Evolutionary conservation across 2,113 vertebrate species (phyloP).

Genomic region (Raja brachyura): DNA sequence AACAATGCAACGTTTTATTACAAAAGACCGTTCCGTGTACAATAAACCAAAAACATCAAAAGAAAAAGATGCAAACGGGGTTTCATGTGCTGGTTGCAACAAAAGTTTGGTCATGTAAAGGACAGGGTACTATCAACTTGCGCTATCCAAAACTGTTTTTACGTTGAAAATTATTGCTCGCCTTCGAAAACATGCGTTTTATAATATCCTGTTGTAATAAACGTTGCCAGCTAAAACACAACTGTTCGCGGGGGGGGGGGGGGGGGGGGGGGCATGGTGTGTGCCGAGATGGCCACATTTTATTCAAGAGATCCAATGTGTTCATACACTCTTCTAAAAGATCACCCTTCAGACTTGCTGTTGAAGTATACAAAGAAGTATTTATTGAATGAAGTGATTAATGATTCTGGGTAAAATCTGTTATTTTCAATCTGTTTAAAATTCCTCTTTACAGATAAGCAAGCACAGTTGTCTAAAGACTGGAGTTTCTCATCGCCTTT

Average conservation of each 20-base stretch:
- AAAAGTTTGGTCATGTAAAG: not conserved
- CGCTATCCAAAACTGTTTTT: not conserved
- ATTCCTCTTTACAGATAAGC: slow-evolving; percentile 55
- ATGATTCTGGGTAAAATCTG: slow-evolving; percentile 69
- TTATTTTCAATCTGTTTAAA: slow-evolving; percentile 69
- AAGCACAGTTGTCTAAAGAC: slow-evolving; percentile 19
- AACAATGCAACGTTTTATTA: slow-evolving; percentile 65
- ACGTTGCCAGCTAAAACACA: slow-evolving; percentile 51
- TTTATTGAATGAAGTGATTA: slow-evolving; percentile 76
- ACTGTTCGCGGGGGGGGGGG: slow-evolving; percentile 50
- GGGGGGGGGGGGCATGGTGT: slow-evolving; percentile 43
- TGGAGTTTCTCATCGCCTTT: slow-evolving; percentile 11
- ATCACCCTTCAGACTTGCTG: slow-evolving; percentile 71
- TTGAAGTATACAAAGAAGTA: slow-evolving; percentile 75
- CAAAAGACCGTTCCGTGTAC: slow-evolving; percentile 39
- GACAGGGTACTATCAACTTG: not conserved
- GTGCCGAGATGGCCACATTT: slow-evolving; percentile 60
- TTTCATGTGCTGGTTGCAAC: not conserved
- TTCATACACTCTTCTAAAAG: slow-evolving; percentile 69
- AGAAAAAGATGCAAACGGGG: not conserved
- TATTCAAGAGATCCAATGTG: slow-evolving; percentile 60
- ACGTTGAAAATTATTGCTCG: not conserved
- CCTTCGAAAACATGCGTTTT: not conserved
- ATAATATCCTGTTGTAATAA: slow-evolving; percentile 18
- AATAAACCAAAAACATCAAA: slow-evolving; percentile 33